Base-by-base conservation (phyloP, 1,140 invertebrate genomes). In the Drosophila simulans region DNA sequence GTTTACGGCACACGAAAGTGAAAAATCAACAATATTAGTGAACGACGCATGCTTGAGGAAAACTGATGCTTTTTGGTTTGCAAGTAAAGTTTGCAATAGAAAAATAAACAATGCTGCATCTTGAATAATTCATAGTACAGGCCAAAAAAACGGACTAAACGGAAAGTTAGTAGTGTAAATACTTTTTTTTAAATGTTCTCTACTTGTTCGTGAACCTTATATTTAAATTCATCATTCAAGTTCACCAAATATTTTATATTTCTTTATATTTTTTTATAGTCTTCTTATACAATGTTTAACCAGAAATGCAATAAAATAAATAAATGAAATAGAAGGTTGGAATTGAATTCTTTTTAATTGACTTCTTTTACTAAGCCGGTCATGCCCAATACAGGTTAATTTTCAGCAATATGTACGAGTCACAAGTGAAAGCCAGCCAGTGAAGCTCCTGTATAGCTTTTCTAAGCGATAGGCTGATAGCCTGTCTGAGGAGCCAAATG, bases 1-100 rank as follows among this genome's bases (percentile, higher is more conserved):
- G 62, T 48, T 48, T 63, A 31, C 43, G 34, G 57, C 59, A 46
- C 17, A 43, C 8, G 43, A 27, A 68, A 54, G 35, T 63, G 59
- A 34, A 25, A 15, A 20, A 40, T 31, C 1, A 4, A 57, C 35
- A 27, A 22, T 31, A 40, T 42, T 31, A 31, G 52, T 8, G 22
- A 54, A 1, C 11, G 13, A 34, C 13, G 31, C 27, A 42, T 27
- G 31, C 37, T 63, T 43, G 3, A 34, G 20, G 27, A 22, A 3
- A 1, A 15, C 1, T 1, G 10, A 15, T 42, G 53, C 4, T 5
- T 27, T 5, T 42, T 42, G 0, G 15, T 22, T 42, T 31, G 4
- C 5, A 10, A 42, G 12, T 20, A 8, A n/a, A 13, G 2, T 34
- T 42, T 12, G 35, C 13, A 5, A 4, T 35, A 37, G 0, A 1